A percentile compares a stretch with the other conserved stretches of the same genome.
Conservation (phyloP, 2,113 vertebrate genomes). For the Oxygymnocypris stewartii region DNA sequence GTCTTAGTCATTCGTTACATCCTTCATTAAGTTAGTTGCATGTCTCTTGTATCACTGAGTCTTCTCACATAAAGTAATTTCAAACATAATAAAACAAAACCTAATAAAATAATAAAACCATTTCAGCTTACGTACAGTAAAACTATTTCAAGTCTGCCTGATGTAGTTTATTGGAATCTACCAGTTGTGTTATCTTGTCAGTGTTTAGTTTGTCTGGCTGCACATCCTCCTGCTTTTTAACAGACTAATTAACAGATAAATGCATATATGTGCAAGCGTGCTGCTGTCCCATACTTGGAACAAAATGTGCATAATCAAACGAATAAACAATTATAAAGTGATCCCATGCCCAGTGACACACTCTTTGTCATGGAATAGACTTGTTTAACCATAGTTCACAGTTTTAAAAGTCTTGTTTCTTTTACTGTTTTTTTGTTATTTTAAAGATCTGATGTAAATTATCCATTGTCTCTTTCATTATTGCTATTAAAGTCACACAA, state of each 20-base stretch:
- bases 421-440: background rate
- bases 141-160: background rate
- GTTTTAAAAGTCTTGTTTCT: background rate
- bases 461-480: background rate
- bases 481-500: background rate
- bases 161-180: background rate
- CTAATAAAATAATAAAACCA: background rate
- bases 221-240: background rate
- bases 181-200: background rate
- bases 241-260: background rate
- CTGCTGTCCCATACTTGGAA: background rate
- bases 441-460: background rate
- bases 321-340: background rate
- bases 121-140: background rate
- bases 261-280: background rate
- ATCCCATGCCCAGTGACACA: background rate
- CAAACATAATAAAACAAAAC: background rate
- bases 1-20: background rate
- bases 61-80: slow-evolving; percentile 4
- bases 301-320: background rate
- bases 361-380: background rate
- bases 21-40: background rate
- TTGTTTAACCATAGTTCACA: background rate
- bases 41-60: background rate
- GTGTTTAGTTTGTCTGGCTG: background rate